Evolutionary conservation across 2,797 vertebrate species (phyloP).

Genomic region (Denticeps clupeoides): DNA sequence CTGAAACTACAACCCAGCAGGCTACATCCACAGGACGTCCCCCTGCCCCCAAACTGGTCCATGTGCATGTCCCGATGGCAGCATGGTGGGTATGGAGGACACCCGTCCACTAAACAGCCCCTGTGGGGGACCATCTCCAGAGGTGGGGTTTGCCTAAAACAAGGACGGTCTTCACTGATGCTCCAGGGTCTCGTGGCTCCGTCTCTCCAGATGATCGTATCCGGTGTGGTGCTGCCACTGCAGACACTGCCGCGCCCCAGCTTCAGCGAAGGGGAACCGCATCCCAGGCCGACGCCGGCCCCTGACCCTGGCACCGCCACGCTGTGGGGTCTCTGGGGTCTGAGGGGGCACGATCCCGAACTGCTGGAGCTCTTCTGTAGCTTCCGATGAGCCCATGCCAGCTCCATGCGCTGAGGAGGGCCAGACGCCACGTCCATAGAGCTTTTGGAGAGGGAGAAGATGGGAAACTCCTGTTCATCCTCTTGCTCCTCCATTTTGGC

Average conservation of each 20-base stretch:
- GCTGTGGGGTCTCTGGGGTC: conserved; percentile 51
- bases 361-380: conserved; percentile 54
- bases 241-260: conserved; percentile 11
- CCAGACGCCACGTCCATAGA: conserved; percentile 57
- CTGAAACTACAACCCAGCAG: too few relatives aligned
- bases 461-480: conserved; percentile 34
- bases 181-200: conserved; percentile 30
- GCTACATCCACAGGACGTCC: conserved; percentile 14
- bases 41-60: conserved; percentile 23
- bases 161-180: conserved; percentile 31
- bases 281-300: conserved; percentile 3
- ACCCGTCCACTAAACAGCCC: conserved; percentile 21
- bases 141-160: conserved; percentile 7
- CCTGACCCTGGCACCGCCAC: conserved; percentile 30
- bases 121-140: conserved; percentile 12
- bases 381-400: conserved; percentile 38
- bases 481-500: conserved; percentile 26
- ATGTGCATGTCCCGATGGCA: conserved; percentile 23
- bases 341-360: too few relatives aligned
- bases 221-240: conserved; percentile 51
- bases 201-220: conserved; percentile 45
- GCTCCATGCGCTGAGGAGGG: conserved; percentile 34
- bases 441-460: conserved; percentile 77
- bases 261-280: not conserved
- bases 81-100: conserved; percentile 28